Conservation (phyloP, 2,113 vertebrate genomes). For the Carassius carassius region DNA sequence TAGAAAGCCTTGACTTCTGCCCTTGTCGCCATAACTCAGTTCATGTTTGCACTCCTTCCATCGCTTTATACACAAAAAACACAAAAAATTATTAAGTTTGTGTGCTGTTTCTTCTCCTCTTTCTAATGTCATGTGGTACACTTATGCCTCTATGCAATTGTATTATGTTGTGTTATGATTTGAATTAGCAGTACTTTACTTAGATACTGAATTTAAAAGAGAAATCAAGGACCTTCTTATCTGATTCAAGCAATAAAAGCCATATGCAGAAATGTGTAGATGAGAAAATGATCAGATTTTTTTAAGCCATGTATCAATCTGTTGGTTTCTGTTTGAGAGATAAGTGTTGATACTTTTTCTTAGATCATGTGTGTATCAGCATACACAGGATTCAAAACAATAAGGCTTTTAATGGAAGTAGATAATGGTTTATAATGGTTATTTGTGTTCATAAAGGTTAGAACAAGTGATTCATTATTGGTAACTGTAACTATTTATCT, state of each 20-base stretch:
- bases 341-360: background rate
- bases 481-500: background rate
- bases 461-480: background rate
- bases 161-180: background rate
- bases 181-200: background rate
- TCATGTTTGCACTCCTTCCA: too few species aligned
- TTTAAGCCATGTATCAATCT: background rate
- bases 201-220: background rate
- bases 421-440: background rate
- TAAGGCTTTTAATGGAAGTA: background rate
- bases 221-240: background rate
- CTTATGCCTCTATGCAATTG: background rate
- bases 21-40: background rate
- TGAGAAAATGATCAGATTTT: background rate
- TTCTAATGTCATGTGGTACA: background rate
- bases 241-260: background rate
- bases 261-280: background rate
- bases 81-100: too few species aligned
- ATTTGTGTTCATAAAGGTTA: background rate
- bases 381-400: background rate
- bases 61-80: too few species aligned
- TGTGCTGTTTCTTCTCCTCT: background rate
- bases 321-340: background rate
- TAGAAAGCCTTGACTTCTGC: background rate
- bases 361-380: background rate